These are phyloP conservation scores for Cotesia typhae DNA, from an alignment of 1,140 invertebrate species.

Conservation along the genomic window DNA sequence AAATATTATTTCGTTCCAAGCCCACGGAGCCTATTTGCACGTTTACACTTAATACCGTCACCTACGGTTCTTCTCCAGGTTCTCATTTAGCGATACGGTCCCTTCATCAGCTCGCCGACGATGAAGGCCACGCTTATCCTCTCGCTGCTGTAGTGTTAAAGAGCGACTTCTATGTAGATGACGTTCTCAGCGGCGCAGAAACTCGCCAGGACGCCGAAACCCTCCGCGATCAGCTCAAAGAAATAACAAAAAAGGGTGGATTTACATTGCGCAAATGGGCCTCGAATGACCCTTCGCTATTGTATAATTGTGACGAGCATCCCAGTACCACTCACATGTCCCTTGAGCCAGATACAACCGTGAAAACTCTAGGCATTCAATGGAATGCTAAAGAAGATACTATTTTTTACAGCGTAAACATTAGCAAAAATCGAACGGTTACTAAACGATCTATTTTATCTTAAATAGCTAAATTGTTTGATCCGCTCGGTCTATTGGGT, in stretches of 20 bases:
- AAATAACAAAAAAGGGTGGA: neutral
- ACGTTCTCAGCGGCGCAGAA: conserved; percentile 48
- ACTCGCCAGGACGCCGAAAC: neutral
- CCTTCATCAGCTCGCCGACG: conserved; percentile 35
- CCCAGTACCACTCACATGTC: neutral
- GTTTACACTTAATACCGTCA: too few species aligned
- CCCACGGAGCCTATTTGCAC: too few species aligned
- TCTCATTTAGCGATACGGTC: conserved; percentile 40
- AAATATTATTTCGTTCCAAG: too few species aligned
- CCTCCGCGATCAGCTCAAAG: neutral
- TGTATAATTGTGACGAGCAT: neutral
- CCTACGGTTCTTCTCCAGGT: too few species aligned
- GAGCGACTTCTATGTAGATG: conserved; percentile 60
- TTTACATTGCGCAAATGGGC: neutral
- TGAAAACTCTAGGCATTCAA: neutral
- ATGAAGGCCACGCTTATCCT: conserved; percentile 47
- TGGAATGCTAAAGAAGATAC: too few species aligned
- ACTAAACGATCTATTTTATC: too few species aligned
- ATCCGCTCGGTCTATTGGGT: too few species aligned
- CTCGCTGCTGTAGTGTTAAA: conserved; percentile 42
- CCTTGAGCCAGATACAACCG: neutral
- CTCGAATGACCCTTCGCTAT: neutral
- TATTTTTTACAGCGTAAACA: too few species aligned
- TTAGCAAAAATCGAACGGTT: too few species aligned
- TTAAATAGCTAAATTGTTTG: too few species aligned